Evolutionary conservation across 2,888 invertebrate genomes (phyloP), one percentile per base, ranked within the genome.

Genomic region (Congeria kusceri): DNA sequence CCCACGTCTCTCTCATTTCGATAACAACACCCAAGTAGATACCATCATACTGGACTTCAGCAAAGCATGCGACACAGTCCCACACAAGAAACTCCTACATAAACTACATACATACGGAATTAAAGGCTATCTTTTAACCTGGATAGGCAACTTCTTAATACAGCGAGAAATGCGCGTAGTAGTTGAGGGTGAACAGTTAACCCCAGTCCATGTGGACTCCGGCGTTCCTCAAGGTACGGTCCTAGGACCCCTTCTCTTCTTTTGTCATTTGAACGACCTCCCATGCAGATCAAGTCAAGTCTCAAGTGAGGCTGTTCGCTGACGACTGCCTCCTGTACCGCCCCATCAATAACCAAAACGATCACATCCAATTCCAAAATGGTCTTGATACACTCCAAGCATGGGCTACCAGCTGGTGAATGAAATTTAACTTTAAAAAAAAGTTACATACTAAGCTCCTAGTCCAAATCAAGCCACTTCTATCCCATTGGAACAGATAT

Each of bases 161-260:
- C 39, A 66, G 4, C 28, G 73, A 15, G 5, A 47, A 49, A 64
- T 65, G 70, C 29, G 47, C 32, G 70, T 70, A 3, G 53, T 69
- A 3, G 56, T 64, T 5, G 70, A 65, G 23, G 65, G 65, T 0
- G 59, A 70, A 29, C 13, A 58, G 7, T 76, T 70, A 39, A 1
- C n/a, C 1, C 46, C 28, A 27, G 59, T 65, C 1, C 23, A 11
- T 9, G 76, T 76, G 7, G 53, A 25, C 20, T 64, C 69, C 9
- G 76, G 76, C 1, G 70, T 76, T 32, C 76, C 70, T 4, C 69
- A 76, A 49, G 64, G 76, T 1, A 76, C 76, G 3, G 65, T 72
- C 4, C 56, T 64, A 25, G 65, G 65, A 28, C 72, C 72, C 1
- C n/a, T 72, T 3, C 57, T 72, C 0, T 72, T 65, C 47, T 44